Conservation (phyloP, 1,140 invertebrate genomes). For the Nasonia vitripennis region DNA sequence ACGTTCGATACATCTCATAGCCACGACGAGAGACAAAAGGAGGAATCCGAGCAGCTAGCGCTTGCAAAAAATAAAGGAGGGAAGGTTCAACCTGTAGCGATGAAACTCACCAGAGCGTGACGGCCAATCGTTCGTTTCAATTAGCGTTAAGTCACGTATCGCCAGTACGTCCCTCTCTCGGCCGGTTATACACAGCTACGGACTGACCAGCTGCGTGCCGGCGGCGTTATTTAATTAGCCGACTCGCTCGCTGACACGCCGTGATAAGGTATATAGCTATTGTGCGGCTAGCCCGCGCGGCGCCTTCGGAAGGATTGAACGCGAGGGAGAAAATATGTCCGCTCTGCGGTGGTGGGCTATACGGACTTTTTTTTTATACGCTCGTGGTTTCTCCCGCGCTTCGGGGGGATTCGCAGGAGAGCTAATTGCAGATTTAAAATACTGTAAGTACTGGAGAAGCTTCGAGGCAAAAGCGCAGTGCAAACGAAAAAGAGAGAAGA, state of each 20-base stretch:
- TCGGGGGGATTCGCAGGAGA: no score
- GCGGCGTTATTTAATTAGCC: constrained; percentile 48
- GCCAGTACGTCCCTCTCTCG: constrained; percentile 3
- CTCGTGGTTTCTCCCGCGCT: no score
- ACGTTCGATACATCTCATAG: neutral
- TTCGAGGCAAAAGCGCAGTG: neutral
- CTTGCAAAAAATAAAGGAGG: neutral
- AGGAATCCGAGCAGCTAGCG: neutral
- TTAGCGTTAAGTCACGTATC: constrained; percentile 48
- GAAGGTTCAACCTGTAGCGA: neutral
- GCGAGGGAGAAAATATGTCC: neutral
- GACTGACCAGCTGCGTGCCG: neutral
- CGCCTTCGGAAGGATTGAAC: neutral
- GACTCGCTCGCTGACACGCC: constrained; percentile 21
- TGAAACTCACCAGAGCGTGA: constrained; percentile 15
- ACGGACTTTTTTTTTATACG: no score
- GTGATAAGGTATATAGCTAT: constrained; percentile 24
- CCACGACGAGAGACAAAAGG: neutral
- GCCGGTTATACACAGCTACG: neutral
- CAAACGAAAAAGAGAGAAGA: neutral
- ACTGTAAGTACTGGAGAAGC: no score
- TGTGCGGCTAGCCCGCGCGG: neutral
- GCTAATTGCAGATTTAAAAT: no score
- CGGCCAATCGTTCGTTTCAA: constrained; percentile 47
- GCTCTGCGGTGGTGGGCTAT: neutral